Evolutionary conservation across 2,888 invertebrate genomes (phyloP).

Genomic region (Biston stratarius): DNA sequence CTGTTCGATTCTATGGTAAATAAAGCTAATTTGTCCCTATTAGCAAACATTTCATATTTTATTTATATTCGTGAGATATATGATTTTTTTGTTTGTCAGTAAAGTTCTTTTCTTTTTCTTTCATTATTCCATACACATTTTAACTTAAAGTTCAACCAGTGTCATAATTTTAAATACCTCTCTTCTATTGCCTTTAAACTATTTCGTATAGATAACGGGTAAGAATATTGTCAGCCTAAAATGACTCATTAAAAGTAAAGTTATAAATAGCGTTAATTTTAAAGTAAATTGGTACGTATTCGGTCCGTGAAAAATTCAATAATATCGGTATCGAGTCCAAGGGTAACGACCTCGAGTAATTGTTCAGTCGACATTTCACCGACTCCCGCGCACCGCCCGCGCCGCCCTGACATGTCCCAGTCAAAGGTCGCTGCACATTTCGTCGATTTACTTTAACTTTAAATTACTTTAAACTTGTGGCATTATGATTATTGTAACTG

Average conservation of each 20-base stretch:
- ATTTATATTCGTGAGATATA: too few relatives aligned
- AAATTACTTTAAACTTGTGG: neutral
- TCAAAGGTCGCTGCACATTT: conserved; percentile 17
- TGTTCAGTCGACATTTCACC: conserved; percentile 25
- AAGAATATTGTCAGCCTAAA: neutral
- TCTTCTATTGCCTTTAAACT: neutral
- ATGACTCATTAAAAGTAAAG: neutral
- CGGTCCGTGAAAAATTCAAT: conserved; percentile 22
- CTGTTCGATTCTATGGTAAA: too few relatives aligned
- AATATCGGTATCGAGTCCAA: conserved; percentile 41
- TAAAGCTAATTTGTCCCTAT: too few relatives aligned
- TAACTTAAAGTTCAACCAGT: neutral
- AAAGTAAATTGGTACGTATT: neutral
- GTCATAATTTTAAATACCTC: too few relatives aligned
- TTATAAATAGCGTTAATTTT: neutral
- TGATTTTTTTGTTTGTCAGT: too few relatives aligned
- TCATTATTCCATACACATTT: too few relatives aligned
- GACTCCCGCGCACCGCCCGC: conserved; percentile 1
- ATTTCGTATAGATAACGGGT: neutral
- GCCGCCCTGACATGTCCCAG: conserved; percentile 17
- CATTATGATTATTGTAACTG: neutral
- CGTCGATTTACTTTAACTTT: neutral
- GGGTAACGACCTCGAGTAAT: conserved; percentile 36
- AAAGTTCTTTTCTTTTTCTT: too few relatives aligned
- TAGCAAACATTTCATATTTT: too few relatives aligned